These are phyloP conservation scores for Prorops nasuta DNA, from an alignment of 1,140 invertebrate genomes.

Conservation along the genomic window DNA sequence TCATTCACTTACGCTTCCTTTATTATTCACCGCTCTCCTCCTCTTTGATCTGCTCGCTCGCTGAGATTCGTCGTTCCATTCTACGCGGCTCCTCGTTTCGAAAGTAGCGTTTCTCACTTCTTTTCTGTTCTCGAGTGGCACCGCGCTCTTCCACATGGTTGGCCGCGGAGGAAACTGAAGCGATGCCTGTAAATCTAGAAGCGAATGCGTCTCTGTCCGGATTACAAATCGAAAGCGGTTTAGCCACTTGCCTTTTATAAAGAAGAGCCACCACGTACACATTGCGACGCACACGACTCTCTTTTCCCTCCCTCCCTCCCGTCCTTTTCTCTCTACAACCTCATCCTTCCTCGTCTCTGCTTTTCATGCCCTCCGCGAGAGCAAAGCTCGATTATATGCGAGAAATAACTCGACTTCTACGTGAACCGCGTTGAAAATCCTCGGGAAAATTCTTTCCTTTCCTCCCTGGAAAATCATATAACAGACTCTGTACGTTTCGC, in stretches of 20 bases:
- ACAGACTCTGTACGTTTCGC: no score
- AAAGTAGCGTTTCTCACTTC: conserved; percentile 10
- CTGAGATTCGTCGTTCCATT: no score
- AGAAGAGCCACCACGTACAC: conserved; percentile 31
- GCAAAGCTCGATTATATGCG: conserved; percentile 35
- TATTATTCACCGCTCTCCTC: conserved; percentile 2
- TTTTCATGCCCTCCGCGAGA: conserved; percentile 25
- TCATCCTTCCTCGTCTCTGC: neutral
- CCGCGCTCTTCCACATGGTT: no score
- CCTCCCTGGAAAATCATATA: no score
- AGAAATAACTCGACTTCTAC: conserved; percentile 43
- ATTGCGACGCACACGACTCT: conserved; percentile 19
- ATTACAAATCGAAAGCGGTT: conserved; percentile 49
- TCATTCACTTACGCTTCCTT: conserved; percentile 9
- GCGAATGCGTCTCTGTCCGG: conserved; percentile 42
- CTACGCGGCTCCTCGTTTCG: conserved; percentile 13
- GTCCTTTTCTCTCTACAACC: neutral
- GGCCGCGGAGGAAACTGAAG: no score
- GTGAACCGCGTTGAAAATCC: conserved; percentile 36
- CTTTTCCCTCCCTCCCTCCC: conserved; percentile 16
- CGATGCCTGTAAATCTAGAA: conserved; percentile 35
- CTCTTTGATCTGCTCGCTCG: neutral
- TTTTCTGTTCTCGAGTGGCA: neutral
- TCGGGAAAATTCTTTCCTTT: no score
- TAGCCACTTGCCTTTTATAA: conserved; percentile 45